phyloP scores from a whole-genome alignment of 1,140 invertebrate genomes.

The Drosophila obscura region DNA sequence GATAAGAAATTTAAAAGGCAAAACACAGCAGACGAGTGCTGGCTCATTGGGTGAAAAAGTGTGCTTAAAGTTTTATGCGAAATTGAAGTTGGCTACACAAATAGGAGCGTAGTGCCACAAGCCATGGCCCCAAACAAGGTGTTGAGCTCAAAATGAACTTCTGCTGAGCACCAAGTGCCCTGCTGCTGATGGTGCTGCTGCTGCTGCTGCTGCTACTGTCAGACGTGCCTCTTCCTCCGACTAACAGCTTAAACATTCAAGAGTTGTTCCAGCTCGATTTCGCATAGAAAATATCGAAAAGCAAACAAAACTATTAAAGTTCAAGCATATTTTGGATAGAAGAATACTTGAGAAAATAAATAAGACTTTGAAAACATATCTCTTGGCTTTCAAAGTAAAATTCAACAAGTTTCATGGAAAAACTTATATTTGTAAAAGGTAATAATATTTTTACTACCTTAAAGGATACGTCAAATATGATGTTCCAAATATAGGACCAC shows the following conservation, averaged over 20 bases:
- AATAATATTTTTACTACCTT: too few species aligned
- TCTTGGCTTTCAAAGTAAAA: too few species aligned
- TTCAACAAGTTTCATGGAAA: too few species aligned
- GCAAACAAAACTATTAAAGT: background rate
- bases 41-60: slow-evolving; percentile 55
- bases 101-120: slow-evolving; percentile 23
- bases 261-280: too few species aligned
- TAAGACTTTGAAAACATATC: background rate
- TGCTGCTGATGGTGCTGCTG: too few species aligned
- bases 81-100: slow-evolving; percentile 70
- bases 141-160: slow-evolving; percentile 26
- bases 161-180: too few species aligned
- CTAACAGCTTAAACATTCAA: slow-evolving; percentile 30
- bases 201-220: background rate
- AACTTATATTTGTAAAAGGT: too few species aligned
- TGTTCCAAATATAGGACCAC: too few species aligned
- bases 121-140: slow-evolving; percentile 23
- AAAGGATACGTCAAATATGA: too few species aligned
- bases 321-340: slow-evolving; percentile 5
- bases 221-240: slow-evolving; percentile 21
- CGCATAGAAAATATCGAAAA: too few species aligned
- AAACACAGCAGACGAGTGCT: slow-evolving; percentile 27
- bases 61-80: slow-evolving; percentile 77
- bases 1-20: slow-evolving; percentile 69
- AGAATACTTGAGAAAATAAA: slow-evolving; percentile 33